Percentiles rank a stretch among this genome's conserved stretches.
phyloP scores from a whole-genome alignment of 2,888 invertebrate species.

The Ceratothoa steindachneri region DNA sequence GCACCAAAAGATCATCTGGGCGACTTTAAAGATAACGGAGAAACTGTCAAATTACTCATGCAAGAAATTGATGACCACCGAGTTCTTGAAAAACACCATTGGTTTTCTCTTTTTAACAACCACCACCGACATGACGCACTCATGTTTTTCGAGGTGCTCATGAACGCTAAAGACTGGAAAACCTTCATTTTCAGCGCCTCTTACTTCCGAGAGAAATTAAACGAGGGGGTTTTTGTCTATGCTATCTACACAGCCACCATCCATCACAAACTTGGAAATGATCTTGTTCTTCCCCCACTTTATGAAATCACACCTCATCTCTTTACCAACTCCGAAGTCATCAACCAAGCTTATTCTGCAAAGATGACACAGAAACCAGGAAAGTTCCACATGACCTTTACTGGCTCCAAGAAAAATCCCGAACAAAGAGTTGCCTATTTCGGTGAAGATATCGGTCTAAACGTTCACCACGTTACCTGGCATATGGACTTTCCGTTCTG shows the following conservation, averaged over 20 bases:
- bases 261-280: constrained; percentile 54
- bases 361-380: constrained; percentile 48
- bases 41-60: constrained; percentile 60
- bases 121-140: constrained; percentile 63
- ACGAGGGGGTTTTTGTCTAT: constrained; percentile 65
- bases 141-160: constrained; percentile 64
- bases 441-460: constrained; percentile 67
- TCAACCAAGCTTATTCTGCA: constrained; percentile 56
- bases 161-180: constrained; percentile 66
- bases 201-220: constrained; percentile 63
- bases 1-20: constrained; percentile 61
- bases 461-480: constrained; percentile 59
- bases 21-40: constrained; percentile 60
- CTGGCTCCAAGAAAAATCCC: constrained; percentile 54
- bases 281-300: constrained; percentile 62
- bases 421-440: constrained; percentile 64
- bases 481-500: constrained; percentile 45
- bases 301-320: constrained; percentile 66
- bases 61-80: constrained; percentile 59
- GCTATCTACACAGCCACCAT: constrained; percentile 61
- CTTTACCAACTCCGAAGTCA: constrained; percentile 61
- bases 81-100: constrained; percentile 59
- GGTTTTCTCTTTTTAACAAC: constrained; percentile 63
- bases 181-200: constrained; percentile 66
- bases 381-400: constrained; percentile 50